phyloP scores from a whole-genome alignment of 2,113 vertebrate species.

The Campylomormyrus tamandua region DNA sequence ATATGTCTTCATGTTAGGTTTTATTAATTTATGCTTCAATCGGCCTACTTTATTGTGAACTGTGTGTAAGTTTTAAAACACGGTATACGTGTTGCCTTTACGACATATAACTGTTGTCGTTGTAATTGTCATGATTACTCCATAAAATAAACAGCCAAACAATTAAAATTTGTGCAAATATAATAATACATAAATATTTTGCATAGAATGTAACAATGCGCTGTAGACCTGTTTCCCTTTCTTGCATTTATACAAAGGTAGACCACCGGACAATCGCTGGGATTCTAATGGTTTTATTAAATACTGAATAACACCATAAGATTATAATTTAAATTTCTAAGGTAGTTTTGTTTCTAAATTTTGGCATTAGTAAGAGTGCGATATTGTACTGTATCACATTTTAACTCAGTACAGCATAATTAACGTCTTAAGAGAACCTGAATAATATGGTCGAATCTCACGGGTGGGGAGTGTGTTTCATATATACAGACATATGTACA shows the following conservation, averaged over 20 bases:
- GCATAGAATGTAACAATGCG: not conserved
- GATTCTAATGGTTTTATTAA: constrained; percentile 64
- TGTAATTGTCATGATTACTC: not conserved
- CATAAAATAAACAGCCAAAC: not conserved
- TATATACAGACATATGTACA: constrained; percentile 30
- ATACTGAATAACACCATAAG: constrained; percentile 71
- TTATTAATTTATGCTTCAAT: not conserved
- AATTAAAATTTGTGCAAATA: not conserved
- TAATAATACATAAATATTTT: not conserved
- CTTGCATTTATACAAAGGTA: not conserved
- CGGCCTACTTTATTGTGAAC: not conserved
- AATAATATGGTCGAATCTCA: constrained; percentile 23
- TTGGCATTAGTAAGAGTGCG: constrained; percentile 8
- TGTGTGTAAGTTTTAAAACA: not conserved
- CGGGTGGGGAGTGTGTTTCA: constrained; percentile 13
- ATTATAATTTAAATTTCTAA: constrained; percentile 39
- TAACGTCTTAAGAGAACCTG: constrained; percentile 6
- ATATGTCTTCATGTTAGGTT: not conserved
- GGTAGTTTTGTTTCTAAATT: not conserved
- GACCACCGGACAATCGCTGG: not conserved
- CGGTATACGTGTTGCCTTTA: not conserved
- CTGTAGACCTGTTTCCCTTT: not conserved
- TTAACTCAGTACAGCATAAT: constrained; percentile 18
- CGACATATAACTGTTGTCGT: not conserved
- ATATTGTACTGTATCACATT: constrained; percentile 8